Evolutionary conservation across 1,140 invertebrate genomes (phyloP).

Genomic region (Drosophila pruinosa): DNA sequence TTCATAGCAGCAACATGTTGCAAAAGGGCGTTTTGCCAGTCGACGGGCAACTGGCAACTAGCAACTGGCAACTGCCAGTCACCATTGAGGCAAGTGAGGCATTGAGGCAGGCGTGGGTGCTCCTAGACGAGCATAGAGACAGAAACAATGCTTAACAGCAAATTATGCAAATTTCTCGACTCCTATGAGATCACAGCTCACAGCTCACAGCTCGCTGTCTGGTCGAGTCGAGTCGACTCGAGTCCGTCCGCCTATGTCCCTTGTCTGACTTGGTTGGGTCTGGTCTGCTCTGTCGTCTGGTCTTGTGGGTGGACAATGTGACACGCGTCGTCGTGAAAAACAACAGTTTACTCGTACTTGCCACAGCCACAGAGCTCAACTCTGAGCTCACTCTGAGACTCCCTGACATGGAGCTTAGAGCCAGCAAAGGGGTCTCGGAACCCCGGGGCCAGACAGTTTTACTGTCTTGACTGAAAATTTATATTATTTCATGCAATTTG

Average conservation of each 20-base stretch:
- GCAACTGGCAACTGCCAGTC: constrained; percentile 29
- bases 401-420: constrained; percentile 21
- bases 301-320: constrained; percentile 79
- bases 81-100: constrained; percentile 19
- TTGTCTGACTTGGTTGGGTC: constrained; percentile 17
- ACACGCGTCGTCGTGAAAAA: constrained; percentile 80
- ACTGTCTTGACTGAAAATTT: constrained; percentile 78
- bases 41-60: constrained; percentile 9
- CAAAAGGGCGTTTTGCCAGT: constrained; percentile 35
- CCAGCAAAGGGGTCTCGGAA: constrained; percentile 26
- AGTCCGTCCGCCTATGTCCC: constrained; percentile 7
- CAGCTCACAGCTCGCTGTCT: constrained; percentile 6
- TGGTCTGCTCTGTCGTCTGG: constrained; percentile 66
- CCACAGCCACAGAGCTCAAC: constrained; percentile 39
- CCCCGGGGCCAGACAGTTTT: constrained; percentile 63
- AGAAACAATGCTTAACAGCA: constrained; percentile 52
- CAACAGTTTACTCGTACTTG: constrained; percentile 69
- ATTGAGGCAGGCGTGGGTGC: constrained; percentile 46
- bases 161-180: constrained; percentile 73
- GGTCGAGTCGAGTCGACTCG: not conserved
- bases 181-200: constrained; percentile 42
- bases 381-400: constrained; percentile 2
- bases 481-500: constrained; percentile 81
- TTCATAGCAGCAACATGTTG: not conserved
- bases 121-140: constrained; percentile 22